Percentiles rank a stretch among this genome's conserved stretches.
Conservation (phyloP, 2,113 vertebrate species). For the Myxocyprinus asiaticus region DNA sequence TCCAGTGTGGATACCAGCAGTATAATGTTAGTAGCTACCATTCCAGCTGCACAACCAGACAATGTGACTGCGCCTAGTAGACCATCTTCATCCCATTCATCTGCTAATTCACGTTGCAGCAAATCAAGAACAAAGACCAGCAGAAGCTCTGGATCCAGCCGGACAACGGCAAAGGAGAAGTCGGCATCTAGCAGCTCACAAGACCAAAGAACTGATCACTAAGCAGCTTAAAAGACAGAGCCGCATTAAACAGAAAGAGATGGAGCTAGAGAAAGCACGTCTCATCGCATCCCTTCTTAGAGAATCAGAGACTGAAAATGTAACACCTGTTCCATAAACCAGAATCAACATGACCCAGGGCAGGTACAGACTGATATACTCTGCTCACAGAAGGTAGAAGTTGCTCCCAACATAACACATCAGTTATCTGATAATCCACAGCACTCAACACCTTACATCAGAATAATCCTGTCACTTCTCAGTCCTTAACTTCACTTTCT, state of each 20-base stretch:
- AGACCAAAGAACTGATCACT: slow-evolving; percentile 2
- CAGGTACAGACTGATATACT: not conserved
- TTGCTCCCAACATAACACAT: not conserved
- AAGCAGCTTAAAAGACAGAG: not conserved
- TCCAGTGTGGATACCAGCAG: not conserved
- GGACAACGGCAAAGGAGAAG: not conserved
- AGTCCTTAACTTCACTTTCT: too few relatives aligned
- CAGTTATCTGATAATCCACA: slow-evolving; percentile 1
- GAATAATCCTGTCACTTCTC: not conserved
- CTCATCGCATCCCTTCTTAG: not conserved
- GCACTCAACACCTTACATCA: not conserved
- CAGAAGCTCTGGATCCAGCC: not conserved
- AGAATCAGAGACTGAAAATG: not conserved
- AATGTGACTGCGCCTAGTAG: not conserved
- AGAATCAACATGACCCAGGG: not conserved
- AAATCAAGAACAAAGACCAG: not conserved
- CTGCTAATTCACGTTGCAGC: not conserved
- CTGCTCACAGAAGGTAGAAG: not conserved
- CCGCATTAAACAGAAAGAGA: not conserved
- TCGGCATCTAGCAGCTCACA: not conserved
- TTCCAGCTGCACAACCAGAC: not conserved
- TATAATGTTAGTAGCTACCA: not conserved
- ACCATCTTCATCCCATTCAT: not conserved
- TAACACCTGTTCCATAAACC: not conserved
- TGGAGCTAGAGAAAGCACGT: not conserved